phyloP scores from a whole-genome alignment of 2,888 invertebrate genomes.

The Troglohyphantes excavatus region DNA sequence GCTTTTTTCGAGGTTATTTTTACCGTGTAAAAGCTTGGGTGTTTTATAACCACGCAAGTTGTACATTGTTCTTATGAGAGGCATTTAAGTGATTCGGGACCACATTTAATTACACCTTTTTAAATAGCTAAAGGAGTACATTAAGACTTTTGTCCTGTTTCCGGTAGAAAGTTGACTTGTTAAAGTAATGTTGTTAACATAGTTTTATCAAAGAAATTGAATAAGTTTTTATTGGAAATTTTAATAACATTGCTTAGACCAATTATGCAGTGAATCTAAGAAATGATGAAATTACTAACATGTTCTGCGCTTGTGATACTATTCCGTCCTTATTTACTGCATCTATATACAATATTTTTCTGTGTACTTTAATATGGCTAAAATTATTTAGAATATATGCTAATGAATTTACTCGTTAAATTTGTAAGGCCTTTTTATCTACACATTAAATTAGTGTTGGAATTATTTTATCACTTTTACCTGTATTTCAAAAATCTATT shows the following conservation, averaged over 20 bases:
- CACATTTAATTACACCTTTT: background rate
- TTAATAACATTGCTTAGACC: no score
- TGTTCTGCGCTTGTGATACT: background rate
- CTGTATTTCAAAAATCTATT: no score
- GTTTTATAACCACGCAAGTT: background rate
- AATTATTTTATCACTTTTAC: no score
- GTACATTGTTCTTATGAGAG: background rate
- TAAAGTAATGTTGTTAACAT: background rate
- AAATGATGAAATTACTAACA: background rate
- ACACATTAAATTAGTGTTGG: no score
- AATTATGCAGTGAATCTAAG: no score
- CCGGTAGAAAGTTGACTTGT: background rate
- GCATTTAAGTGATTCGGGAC: background rate
- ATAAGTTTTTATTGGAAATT: no score
- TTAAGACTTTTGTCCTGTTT: background rate
- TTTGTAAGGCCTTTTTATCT: no score
- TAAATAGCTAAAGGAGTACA: background rate
- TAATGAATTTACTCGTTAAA: background rate
- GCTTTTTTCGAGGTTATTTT: background rate
- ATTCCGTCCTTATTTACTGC: conserved; percentile 13
- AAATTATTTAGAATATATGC: no score
- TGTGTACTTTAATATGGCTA: background rate
- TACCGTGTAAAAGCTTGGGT: background rate
- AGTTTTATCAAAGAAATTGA: background rate
- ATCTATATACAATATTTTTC: background rate